Evolutionary conservation across 2,888 invertebrate species (phyloP).

Genomic region (Chymomyza procnemis): DNA sequence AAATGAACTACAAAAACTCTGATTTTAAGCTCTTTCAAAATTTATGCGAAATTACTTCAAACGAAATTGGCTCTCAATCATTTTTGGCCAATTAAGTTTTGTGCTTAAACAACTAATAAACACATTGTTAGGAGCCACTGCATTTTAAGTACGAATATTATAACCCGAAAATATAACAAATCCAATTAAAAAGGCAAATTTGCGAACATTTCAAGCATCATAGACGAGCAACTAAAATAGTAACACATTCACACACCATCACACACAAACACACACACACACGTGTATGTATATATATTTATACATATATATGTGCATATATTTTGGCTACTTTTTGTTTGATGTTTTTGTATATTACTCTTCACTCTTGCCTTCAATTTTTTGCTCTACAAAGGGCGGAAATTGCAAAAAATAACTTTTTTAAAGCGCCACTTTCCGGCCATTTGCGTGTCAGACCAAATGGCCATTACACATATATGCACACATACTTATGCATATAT

Average conservation of each 20-base stretch:
- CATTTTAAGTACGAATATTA: not conserved
- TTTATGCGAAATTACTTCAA: not conserved
- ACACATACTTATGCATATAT: not conserved
- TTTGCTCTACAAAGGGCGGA: slow-evolving; percentile 41
- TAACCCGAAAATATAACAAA: not conserved
- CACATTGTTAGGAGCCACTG: not conserved
- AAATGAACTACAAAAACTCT: too few species aligned
- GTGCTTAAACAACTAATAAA: not conserved
- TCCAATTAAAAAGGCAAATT: not conserved
- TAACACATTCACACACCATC: not conserved
- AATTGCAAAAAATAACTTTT: slow-evolving; percentile 56
- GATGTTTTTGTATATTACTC: not conserved
- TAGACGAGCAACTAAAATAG: not conserved
- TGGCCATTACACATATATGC: not conserved
- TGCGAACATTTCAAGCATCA: not conserved
- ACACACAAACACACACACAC: not conserved
- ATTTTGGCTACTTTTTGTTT: not conserved
- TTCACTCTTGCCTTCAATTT: too few species aligned
- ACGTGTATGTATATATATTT: not conserved
- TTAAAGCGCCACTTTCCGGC: slow-evolving; percentile 66
- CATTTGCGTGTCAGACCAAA: slow-evolving; percentile 37
- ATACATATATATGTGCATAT: not conserved
- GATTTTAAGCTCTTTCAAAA: too few species aligned
- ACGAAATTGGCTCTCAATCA: not conserved
- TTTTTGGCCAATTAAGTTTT: not conserved